Base-by-base conservation (phyloP, 2,113 vertebrate genomes). In the Coracopsis vasa region DNA sequence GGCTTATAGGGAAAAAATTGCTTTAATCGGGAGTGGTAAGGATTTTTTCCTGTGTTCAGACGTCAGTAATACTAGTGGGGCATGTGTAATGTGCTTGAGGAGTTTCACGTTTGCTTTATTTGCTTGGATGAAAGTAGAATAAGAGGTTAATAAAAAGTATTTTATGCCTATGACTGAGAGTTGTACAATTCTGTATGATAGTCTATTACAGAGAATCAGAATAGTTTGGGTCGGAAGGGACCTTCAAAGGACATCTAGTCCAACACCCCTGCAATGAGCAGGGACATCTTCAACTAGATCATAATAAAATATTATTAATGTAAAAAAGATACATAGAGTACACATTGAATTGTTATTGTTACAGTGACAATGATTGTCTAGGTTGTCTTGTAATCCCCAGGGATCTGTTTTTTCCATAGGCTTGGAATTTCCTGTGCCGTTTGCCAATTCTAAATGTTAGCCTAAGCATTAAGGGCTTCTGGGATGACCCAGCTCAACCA, bases 391-490 rank as follows among this genome's bases (percentile, higher is more conserved):
- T 92, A 92, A 89, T 81, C 74, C 80, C 35, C 53, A 65, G 60
- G 37, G 37, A 74, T 88, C 33, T 92, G 35, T 15, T 95, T 87
- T 81, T 81, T 53, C 65, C 88, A 90, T 90, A 99, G 99, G 98
- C 98, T 6, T 99, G 99, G 99, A 97, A 98, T 88, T 99, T 99
- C 96, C 96, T 99, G 88, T 99, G 98, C 94, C 98, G 96, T 69
- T 98, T 99, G 94, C 99, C 99, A 11, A 97, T 99, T 96, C 91
- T 99, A 73, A 98, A 99, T 53, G 95, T 99, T 35, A 75, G 86
- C 60, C 89, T 99, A 98, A 98, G 98, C 35, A 97, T 99, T 94
- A 99, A 98, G 97, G 99, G 99, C 95, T 99, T 98, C 79, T 99
- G 99, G 99, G 98, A 99, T 96, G 98, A 98, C 6, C 80, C 89